Conservation (phyloP, 2,888 invertebrate genomes). For the Calameuta filiformis region DNA sequence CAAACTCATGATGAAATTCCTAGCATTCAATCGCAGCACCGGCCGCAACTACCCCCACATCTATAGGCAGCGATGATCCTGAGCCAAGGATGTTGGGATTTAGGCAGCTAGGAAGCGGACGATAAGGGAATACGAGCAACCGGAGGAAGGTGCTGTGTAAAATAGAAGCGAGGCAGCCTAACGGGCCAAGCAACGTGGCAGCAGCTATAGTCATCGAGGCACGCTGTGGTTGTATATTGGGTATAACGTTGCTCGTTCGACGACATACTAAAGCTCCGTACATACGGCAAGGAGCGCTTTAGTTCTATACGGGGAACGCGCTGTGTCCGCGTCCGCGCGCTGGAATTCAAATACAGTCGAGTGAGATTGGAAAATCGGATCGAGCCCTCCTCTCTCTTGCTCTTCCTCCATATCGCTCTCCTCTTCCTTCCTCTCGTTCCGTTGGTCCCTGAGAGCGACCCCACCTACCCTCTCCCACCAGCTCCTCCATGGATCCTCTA, state of each 20-base stretch:
- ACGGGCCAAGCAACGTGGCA: too few relatives aligned
- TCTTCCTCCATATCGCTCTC: slow-evolving; percentile 20
- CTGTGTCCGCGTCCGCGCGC: slow-evolving; percentile 39
- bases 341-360: slow-evolving; percentile 59
- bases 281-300: slow-evolving; percentile 14
- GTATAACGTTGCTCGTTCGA: too few relatives aligned
- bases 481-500: slow-evolving; percentile 27
- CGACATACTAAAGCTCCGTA: too few relatives aligned
- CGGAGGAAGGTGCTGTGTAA: too few relatives aligned
- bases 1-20: slow-evolving; percentile 66
- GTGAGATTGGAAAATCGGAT: slow-evolving; percentile 62
- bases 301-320: slow-evolving; percentile 26
- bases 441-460: background rate
- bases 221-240: too few relatives aligned
- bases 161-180: too few relatives aligned
- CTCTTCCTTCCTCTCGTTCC: slow-evolving; percentile 23
- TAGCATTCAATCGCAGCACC: slow-evolving; percentile 65
- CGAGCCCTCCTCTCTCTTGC: slow-evolving; percentile 37
- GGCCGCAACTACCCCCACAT: slow-evolving; percentile 52
- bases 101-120: too few relatives aligned
- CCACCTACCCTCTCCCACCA: background rate
- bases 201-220: too few relatives aligned
- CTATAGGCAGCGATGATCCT: too few relatives aligned
- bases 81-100: too few relatives aligned
- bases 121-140: too few relatives aligned